These are phyloP conservation scores for Pseudanteris insignis DNA, from an alignment of 2,888 invertebrate species.

Conservation along the genomic window DNA sequence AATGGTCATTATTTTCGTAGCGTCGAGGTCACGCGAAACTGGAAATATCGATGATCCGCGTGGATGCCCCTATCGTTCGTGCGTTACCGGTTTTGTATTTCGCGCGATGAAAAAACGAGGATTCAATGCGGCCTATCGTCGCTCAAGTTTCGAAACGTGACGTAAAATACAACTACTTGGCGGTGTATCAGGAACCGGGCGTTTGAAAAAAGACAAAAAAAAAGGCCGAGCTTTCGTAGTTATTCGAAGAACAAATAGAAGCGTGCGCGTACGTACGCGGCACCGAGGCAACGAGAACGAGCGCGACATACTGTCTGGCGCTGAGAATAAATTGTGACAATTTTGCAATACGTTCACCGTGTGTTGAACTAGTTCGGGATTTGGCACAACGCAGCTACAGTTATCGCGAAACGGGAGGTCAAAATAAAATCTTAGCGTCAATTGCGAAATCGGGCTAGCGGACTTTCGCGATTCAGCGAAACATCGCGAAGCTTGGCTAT, in stretches of 20 bases:
- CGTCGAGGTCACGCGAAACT: too few species aligned
- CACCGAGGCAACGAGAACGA: slow-evolving; percentile 13
- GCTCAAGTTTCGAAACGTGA: too few species aligned
- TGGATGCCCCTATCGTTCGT: too few species aligned
- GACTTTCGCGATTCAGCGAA: slow-evolving; percentile 45
- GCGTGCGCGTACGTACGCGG: slow-evolving; percentile 7
- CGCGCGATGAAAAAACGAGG: too few species aligned
- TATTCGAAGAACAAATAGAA: slow-evolving; percentile 10
- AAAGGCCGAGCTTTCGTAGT: neutral
- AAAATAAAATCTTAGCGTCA: slow-evolving; percentile 43
- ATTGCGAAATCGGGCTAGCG: slow-evolving; percentile 24
- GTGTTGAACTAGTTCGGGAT: slow-evolving; percentile 39
- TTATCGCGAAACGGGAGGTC: slow-evolving; percentile 40
- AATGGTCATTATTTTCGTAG: too few species aligned
- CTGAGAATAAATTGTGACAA: slow-evolving; percentile 41
- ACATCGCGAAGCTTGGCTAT: slow-evolving; percentile 39
- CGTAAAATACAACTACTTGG: too few species aligned
- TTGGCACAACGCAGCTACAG: slow-evolving; percentile 38
- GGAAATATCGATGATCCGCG: too few species aligned
- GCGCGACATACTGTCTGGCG: slow-evolving; percentile 40
- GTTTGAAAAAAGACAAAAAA: neutral
- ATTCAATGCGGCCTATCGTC: too few species aligned
- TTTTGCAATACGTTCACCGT: slow-evolving; percentile 33
- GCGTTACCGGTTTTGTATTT: too few species aligned
- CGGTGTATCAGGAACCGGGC: neutral